phyloP scores from a whole-genome alignment of 1,140 invertebrate species.

The Delia radicum region DNA sequence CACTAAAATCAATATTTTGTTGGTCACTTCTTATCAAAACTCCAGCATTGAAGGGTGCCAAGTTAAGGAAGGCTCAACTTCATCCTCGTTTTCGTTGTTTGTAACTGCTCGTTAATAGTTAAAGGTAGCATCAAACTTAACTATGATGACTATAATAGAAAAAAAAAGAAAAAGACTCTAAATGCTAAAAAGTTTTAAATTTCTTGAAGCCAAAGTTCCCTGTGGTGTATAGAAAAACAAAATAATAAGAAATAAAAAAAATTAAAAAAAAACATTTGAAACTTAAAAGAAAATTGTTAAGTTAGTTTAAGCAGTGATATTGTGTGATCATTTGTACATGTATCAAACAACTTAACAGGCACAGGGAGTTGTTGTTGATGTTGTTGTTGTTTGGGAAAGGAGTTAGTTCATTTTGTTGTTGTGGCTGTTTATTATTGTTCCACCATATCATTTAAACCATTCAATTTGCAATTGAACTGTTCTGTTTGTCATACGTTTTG shows the following conservation, averaged over 20 bases:
- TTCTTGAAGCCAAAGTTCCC: neutral
- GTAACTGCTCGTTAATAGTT: constrained; percentile 4
- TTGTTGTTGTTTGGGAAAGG: too few species aligned
- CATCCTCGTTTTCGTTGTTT: neutral
- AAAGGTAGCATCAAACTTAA: constrained; percentile 1
- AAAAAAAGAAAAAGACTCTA: neutral
- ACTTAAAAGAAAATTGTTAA: neutral
- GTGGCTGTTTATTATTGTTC: neutral
- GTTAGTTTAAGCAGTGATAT: neutral
- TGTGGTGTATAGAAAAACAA: neutral
- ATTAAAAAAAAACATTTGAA: neutral
- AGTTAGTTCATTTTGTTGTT: too few species aligned
- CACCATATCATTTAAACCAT: neutral
- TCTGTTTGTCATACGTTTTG: neutral
- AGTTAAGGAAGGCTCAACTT: neutral
- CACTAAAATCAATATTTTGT: too few species aligned
- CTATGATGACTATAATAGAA: neutral
- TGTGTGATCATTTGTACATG: neutral
- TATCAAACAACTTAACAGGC: neutral
- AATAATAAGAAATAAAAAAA: neutral
- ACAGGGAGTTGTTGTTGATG: neutral
- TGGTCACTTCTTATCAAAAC: neutral
- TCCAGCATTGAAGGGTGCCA: constrained; percentile 17
- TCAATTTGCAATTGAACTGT: constrained; percentile 1
- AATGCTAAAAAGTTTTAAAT: neutral